Evolutionary conservation across 2,888 invertebrate species (phyloP), one percentile per base, ranked within the genome.

Genomic region (Drosophila ustulata): DNA sequence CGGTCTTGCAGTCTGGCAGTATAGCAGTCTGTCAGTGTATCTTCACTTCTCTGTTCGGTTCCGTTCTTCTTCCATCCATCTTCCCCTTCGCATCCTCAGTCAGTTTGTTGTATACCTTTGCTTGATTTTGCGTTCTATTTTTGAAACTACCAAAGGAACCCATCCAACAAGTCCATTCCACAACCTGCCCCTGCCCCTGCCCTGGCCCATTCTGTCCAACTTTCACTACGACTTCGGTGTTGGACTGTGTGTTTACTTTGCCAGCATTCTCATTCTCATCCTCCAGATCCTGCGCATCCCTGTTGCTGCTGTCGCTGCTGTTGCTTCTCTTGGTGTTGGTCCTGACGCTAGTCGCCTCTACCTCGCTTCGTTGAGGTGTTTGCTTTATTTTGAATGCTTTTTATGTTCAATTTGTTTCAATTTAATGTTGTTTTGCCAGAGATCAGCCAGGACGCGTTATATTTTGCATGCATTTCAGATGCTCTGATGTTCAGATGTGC

Each of bases 361-460:
- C 32, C 58, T 70, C 46, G 32, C 46, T 18, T 66, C 50, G 80
- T 62, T 66, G 64, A 82, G 82, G 86, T 85, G 83, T 88, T 85
- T 88, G 81, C 83, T 75, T 88, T 85, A 83, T 83, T 85, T 88
- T 87, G 85, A 88, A 85, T 88, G 86, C 80, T 85, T 85, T 88
- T 85, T 83, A 85, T 85, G 85, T 85, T 85, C 85, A 85, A 85
- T 85, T 85, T 85, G 85, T 85, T 86, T 88, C 85, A 88, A 85
- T 85, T 85, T 85, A 88, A 81, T 85, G 86, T 88, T 88, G 83
- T 88, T 88, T 80, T 80, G 59, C 72, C 72, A 78, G 81, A 83
- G 82, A 82, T 82, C 82, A 86, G 82, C 74, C 88, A 66, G 75
- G 67, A 68, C 65, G 75, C 77, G 71, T 82, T 84, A 73, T 79